Conservation (phyloP, 2,797 vertebrate species). For the Emys orbicularis region DNA sequence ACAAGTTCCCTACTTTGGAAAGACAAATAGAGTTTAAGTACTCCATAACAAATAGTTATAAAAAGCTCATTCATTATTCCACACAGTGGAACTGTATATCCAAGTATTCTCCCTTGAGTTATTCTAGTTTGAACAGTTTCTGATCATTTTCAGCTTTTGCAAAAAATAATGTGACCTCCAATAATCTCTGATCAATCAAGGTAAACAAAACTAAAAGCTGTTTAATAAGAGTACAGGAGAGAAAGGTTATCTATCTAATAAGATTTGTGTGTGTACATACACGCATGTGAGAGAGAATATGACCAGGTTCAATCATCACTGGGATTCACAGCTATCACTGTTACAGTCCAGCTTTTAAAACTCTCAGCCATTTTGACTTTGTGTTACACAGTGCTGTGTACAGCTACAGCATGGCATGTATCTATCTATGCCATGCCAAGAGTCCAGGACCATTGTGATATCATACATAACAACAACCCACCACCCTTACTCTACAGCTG, state of each 20-base stretch:
- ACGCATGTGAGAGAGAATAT: background rate
- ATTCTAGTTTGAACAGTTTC: background rate
- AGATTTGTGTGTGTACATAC: background rate
- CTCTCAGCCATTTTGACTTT: background rate
- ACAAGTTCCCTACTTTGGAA: background rate
- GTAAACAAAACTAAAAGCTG: background rate
- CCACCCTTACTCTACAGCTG: too few relatives aligned
- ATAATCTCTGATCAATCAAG: background rate
- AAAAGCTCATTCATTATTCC: background rate
- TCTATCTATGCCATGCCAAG: too few relatives aligned
- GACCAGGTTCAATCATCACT: background rate
- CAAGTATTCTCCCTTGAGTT: background rate
- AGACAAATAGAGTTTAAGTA: background rate
- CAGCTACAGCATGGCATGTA: background rate
- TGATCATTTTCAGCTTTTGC: constrained; percentile 3
- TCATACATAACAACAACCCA: too few relatives aligned
- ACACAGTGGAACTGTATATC: background rate
- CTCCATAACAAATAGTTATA: background rate
- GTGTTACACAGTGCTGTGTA: background rate
- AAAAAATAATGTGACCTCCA: background rate
- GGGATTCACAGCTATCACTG: background rate
- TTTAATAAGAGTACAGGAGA: background rate
- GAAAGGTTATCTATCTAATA: background rate
- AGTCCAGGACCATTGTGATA: too few relatives aligned
- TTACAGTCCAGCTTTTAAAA: background rate